These are phyloP conservation scores for Acronicta aceris DNA, from an alignment of 2,888 invertebrate species.

Conservation along the genomic window DNA sequence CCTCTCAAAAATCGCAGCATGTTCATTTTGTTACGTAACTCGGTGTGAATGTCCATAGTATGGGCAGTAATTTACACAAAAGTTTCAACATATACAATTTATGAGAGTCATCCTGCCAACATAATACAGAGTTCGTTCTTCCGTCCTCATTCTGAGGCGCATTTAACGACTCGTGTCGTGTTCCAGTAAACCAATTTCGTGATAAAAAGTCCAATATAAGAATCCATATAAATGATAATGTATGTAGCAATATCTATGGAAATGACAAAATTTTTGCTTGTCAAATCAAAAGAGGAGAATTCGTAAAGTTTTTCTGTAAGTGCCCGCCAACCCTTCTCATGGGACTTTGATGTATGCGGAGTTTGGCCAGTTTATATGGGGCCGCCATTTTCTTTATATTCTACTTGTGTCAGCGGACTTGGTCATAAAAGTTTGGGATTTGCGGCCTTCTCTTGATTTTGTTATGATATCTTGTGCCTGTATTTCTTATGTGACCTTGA, in stretches of 20 bases:
- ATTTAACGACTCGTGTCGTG: constrained; percentile 25
- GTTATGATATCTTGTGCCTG: too few relatives aligned
- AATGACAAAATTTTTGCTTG: constrained; percentile 38
- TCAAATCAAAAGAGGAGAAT: constrained; percentile 30
- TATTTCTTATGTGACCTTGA: too few relatives aligned
- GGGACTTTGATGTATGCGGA: neutral
- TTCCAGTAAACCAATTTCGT: constrained; percentile 26
- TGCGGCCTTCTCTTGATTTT: too few relatives aligned
- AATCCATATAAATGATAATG: constrained; percentile 51
- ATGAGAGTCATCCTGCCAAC: constrained; percentile 28
- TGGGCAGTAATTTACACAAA: constrained; percentile 11
- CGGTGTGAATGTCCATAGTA: constrained; percentile 2
- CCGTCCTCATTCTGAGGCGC: constrained; percentile 19
- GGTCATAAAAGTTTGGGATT: too few relatives aligned
- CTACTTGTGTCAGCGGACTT: too few relatives aligned
- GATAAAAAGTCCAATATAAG: constrained; percentile 22
- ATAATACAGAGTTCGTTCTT: constrained; percentile 19
- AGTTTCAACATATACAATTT: constrained; percentile 24
- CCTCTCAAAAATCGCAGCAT: too few relatives aligned
- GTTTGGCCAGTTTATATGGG: constrained; percentile 18
- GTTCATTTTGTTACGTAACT: constrained; percentile 4
- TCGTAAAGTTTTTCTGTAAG: constrained; percentile 16
- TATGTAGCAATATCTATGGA: constrained; percentile 47
- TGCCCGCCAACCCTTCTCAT: constrained; percentile 18
- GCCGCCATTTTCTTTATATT: neutral